These are phyloP conservation scores for Eumacrocentrus americanus DNA, from an alignment of 2,888 invertebrate species.

Conservation along the genomic window DNA sequence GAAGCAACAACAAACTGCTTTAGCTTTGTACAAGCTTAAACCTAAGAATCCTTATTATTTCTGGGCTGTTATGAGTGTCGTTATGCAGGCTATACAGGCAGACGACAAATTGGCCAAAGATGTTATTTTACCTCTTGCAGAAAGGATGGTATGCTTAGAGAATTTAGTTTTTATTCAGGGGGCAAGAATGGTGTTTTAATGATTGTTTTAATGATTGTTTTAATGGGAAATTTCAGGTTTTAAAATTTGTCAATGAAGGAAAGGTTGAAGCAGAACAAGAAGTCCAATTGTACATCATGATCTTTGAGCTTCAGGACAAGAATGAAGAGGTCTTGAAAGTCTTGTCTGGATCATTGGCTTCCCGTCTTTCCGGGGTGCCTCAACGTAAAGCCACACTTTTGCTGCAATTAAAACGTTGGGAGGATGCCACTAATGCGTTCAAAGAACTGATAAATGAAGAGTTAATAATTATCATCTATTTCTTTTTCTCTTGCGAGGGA, in stretches of 20 bases:
- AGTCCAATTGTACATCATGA: constrained; percentile 87
- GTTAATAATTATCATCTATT: constrained; percentile 61
- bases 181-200: too few relatives aligned
- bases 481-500: constrained; percentile 59
- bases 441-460: constrained; percentile 77
- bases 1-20: constrained; percentile 87
- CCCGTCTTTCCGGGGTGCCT: constrained; percentile 58
- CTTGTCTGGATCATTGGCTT: constrained; percentile 74
- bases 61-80: constrained; percentile 97
- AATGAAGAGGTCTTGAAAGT: constrained; percentile 81
- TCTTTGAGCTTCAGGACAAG: constrained; percentile 81
- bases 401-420: constrained; percentile 76
- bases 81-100: constrained; percentile 77
- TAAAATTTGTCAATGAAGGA: constrained; percentile 82
- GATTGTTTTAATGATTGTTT: too few relatives aligned
- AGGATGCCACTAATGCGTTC: constrained; percentile 74
- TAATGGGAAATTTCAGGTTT: constrained; percentile 42
- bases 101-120: constrained; percentile 63
- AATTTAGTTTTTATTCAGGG: too few relatives aligned
- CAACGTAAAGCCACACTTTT: constrained; percentile 77
- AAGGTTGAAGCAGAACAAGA: constrained; percentile 95
- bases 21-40: constrained; percentile 87
- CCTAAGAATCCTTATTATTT: constrained; percentile 97
- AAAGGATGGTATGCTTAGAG: constrained; percentile 81
- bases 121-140: constrained; percentile 85